Base-by-base conservation (phyloP, 2,113 vertebrate genomes). In the Bungarus multicinctus region DNA sequence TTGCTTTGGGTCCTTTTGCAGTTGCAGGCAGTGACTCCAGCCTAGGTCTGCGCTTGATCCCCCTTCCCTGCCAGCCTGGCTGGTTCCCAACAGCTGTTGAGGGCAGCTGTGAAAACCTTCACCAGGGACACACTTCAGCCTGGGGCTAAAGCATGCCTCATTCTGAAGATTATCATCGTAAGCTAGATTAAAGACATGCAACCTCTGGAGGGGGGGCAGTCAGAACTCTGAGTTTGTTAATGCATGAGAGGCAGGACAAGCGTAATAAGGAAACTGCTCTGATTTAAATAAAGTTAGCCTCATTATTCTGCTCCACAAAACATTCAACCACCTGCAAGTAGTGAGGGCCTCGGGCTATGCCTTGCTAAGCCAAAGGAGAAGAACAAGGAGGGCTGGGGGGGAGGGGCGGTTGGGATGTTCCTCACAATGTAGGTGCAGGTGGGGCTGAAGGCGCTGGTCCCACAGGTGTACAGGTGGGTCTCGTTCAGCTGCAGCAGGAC, bases 391-490 rank as follows among this genome's bases (percentile, higher is more conserved):
- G 60, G 25, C 25, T 1, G 27, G 27, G 4, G 12, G 14, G 27
- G 60, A 2, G 22, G 7, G 9, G 58, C 3, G 0, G 6, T 25
- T 30, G 34, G 18, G 18, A 22, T 22, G 0, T 9, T 85, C 97
- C 99, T 99, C 97, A 99, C 99, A 0, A 99, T 97, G 96, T 99
- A 99, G 95, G 98, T 96, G 92, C 99, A 99, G 92, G 97, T 95
- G 0, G 99, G 99, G 96, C 99, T 99, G 98, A 99, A 99, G 97
- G 99, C 99, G 0, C 98, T 98, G 0, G 99, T 99, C 87, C 99
- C 99, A 5, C 99, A 99, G 89, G 98, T 97, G 23, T 99, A 98
- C 87, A 99, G 97, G 94, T 99, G 98, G 94, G 98, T 99, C 96
- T 97, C 97, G 96, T 99, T 99, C 93, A 99, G 93, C 1, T 93